Evolutionary conservation across 2,888 invertebrate genomes (phyloP).

Genomic region (Ctena decussata): DNA sequence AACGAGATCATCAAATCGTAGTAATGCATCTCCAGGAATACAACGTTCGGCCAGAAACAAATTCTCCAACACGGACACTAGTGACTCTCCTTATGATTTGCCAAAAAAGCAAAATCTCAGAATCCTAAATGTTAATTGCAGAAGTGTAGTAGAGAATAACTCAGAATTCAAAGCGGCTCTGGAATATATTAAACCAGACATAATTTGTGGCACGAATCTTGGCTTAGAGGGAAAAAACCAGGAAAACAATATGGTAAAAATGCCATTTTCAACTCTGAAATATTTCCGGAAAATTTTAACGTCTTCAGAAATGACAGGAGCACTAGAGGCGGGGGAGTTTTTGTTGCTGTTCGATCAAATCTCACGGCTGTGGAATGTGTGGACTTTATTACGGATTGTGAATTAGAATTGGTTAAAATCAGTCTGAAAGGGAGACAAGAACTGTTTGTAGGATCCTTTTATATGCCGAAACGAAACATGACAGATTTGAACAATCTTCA

Average conservation of each 20-base stretch:
- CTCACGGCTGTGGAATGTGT: slow-evolving; percentile 31
- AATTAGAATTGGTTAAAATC: slow-evolving; percentile 31
- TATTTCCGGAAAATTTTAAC: slow-evolving; percentile 14
- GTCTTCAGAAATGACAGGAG: slow-evolving; percentile 23
- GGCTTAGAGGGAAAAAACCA: slow-evolving; percentile 14
- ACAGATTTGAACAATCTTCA: slow-evolving; percentile 10
- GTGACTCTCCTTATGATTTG: no score
- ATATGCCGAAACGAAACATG: slow-evolving; percentile 30
- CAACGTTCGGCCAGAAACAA: slow-evolving; percentile 7
- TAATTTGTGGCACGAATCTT: not conserved
- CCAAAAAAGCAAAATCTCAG: not conserved
- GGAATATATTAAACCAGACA: not conserved
- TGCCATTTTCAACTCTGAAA: slow-evolving; percentile 24
- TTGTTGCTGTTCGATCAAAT: slow-evolving; percentile 14
- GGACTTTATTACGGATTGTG: slow-evolving; percentile 40
- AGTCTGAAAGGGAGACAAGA: not conserved
- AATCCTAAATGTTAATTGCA: not conserved
- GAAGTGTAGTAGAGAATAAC: not conserved
- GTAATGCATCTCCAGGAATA: slow-evolving; percentile 1
- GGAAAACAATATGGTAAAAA: not conserved
- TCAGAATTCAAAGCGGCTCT: not conserved
- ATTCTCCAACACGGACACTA: not conserved
- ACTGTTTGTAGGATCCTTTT: slow-evolving; percentile 20
- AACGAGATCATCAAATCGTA: no score
- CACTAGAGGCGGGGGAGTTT: slow-evolving; percentile 30